Base-by-base conservation (phyloP, 2,113 vertebrate species). In the Thamnophis sirtalis region DNA sequence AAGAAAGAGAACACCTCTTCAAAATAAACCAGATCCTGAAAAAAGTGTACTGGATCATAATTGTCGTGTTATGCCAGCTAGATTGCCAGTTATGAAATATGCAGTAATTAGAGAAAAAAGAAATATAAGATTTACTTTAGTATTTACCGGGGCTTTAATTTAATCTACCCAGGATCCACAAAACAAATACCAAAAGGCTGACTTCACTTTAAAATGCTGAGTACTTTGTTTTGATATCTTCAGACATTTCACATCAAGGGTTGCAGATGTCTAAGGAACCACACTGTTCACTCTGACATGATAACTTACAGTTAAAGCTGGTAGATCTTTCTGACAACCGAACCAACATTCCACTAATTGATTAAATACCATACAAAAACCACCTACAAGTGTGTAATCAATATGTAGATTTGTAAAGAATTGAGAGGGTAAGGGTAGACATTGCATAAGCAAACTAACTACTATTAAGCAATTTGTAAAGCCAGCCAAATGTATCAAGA, bases 121-220 rank as follows among this genome's bases (percentile, higher is more conserved):
- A 80, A 80, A 80, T 43, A 43, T 80, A 43, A 38, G 15, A 80
- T 10, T 68, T 51, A 24, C 53, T 4, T 68, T 63, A 13, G 50
- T 24, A 33, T 49, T 85, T 55, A 43, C 33, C 43, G 73, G 28
- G 73, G 73, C 73, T 80, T 80, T 43, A 43, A 80, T 43, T 80
- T 80, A 80, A 43, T 80, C 5, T 93, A 48, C 87, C 91, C 48
- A 86, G 9, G n/a, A 56, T 26, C 28, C 94, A 87, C 90, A 94
- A 93, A 90, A 1, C 51, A 84, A 91, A 22, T 15, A 63, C 10
- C 84, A 86, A 26, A n/a, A 17, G 48, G 17, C 38, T 5, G 55
- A 94, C 68, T 60, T 53, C 49, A 95, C 93, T 73, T 89, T 7
- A 43, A 89, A 84, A 17, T 89, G 91, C 55, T 90, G 51, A 92